phyloP scores from a whole-genome alignment of 2,888 invertebrate species.

The Autographa pulchrina region DNA sequence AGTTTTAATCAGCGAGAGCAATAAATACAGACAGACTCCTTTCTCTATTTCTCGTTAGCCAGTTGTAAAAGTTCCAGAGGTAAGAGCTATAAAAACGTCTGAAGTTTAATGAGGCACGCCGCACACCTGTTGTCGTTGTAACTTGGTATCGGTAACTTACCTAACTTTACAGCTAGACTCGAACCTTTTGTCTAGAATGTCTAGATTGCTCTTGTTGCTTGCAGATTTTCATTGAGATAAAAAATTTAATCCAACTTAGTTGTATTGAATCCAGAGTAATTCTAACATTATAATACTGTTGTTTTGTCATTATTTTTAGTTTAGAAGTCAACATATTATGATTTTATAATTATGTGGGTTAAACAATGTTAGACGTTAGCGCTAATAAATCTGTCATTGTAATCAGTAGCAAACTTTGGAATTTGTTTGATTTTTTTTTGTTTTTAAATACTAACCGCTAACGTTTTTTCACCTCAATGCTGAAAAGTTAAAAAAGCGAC shows the following conservation, averaged over 20 bases:
- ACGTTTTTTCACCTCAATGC: not conserved
- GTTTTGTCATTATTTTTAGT: too few relatives aligned
- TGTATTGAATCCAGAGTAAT: too few relatives aligned
- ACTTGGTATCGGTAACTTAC: slow-evolving; percentile 23
- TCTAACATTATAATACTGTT: too few relatives aligned
- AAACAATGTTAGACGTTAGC: too few relatives aligned
- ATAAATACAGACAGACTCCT: slow-evolving; percentile 48
- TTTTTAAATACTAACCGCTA: not conserved
- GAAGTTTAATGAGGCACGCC: slow-evolving; percentile 66
- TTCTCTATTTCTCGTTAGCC: slow-evolving; percentile 26
- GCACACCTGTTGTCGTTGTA: slow-evolving; percentile 66
- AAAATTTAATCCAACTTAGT: not conserved
- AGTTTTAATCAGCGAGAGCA: slow-evolving; percentile 42
- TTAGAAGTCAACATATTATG: not conserved
- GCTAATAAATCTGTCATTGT: too few relatives aligned
- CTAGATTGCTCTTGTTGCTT: slow-evolving; percentile 35
- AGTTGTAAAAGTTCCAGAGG: slow-evolving; percentile 43
- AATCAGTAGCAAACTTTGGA: not conserved
- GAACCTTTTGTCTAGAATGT: slow-evolving; percentile 29
- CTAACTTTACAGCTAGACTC: slow-evolving; percentile 29
- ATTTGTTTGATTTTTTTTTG: too few relatives aligned
- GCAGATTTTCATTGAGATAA: slow-evolving; percentile 23
- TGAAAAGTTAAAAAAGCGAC: not conserved
- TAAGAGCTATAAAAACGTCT: slow-evolving; percentile 63
- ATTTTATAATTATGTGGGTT: too few relatives aligned